phyloP scores from a whole-genome alignment of 2,797 vertebrate species.

The Picus viridis region DNA sequence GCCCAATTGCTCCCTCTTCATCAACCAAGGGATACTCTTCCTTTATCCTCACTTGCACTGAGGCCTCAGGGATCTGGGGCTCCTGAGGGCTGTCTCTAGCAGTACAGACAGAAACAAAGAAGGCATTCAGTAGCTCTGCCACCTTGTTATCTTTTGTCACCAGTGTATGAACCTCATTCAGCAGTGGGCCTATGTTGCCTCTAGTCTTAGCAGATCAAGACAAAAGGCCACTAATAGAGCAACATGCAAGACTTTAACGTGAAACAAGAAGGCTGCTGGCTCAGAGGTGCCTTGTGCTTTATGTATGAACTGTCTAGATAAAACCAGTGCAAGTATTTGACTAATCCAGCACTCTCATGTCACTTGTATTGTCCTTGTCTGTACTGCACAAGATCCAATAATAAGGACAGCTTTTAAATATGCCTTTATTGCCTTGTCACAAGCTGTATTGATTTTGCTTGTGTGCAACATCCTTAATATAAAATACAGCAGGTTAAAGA shows the following conservation, averaged over 20 bases:
- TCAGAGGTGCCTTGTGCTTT: conserved; percentile 21
- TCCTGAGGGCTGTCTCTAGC: too few species aligned
- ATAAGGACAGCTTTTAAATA: background rate
- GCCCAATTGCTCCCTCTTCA: too few species aligned
- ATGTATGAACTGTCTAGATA: background rate
- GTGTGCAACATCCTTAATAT: background rate
- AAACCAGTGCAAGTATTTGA: background rate
- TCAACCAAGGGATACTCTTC: too few species aligned
- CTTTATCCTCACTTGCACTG: too few species aligned
- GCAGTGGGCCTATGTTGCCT: too few species aligned
- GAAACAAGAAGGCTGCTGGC: conserved; percentile 9
- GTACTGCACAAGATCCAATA: background rate
- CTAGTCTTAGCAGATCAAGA: too few species aligned
- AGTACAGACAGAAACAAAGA: too few species aligned
- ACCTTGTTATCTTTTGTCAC: too few species aligned
- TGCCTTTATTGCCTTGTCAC: background rate
- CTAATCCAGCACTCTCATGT: background rate
- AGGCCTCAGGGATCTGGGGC: too few species aligned
- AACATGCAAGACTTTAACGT: conserved; percentile 56
- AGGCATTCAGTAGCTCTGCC: too few species aligned
- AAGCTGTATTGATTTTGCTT: background rate
- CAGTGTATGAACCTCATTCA: too few species aligned
- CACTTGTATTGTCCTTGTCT: background rate
- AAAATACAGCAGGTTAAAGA: background rate
- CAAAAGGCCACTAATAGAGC: conserved; percentile 26